phyloP scores from a whole-genome alignment of 2,888 invertebrate species.

The Cantharis rustica region DNA sequence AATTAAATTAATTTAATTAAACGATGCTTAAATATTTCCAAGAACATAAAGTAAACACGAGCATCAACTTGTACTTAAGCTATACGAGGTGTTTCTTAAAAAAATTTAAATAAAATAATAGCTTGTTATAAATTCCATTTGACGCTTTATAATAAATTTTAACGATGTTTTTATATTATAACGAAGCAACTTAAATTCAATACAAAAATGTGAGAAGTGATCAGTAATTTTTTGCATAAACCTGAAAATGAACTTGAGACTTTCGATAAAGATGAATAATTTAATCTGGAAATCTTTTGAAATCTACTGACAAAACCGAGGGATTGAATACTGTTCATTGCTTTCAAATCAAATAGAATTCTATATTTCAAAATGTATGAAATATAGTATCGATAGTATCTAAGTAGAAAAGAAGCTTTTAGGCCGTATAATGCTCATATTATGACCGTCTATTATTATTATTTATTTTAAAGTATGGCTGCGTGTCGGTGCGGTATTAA shows the following conservation, averaged over 20 bases:
- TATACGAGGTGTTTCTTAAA: background rate
- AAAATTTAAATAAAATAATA: background rate
- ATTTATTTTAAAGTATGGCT: background rate
- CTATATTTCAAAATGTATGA: slow-evolving; percentile 27
- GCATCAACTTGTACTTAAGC: background rate
- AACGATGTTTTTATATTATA: slow-evolving; percentile 35
- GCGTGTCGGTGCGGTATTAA: background rate
- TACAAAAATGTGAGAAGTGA: slow-evolving; percentile 39
- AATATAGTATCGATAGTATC: slow-evolving; percentile 21
- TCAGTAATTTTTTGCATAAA: slow-evolving; percentile 35
- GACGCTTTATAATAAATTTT: slow-evolving; percentile 9
- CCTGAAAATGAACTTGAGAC: slow-evolving; percentile 32
- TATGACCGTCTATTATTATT: background rate
- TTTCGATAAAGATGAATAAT: slow-evolving; percentile 39
- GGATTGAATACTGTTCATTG: slow-evolving; percentile 33
- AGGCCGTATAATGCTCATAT: slow-evolving; percentile 3
- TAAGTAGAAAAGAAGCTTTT: slow-evolving; percentile 17
- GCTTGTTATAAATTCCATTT: slow-evolving; percentile 1
- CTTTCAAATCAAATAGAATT: slow-evolving; percentile 33
- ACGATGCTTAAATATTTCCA: background rate
- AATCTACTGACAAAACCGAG: slow-evolving; percentile 33
- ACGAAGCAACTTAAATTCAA: slow-evolving; percentile 40
- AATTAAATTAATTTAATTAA: background rate
- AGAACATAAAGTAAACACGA: background rate
- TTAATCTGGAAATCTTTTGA: slow-evolving; percentile 34